phyloP scores from a whole-genome alignment of 2,888 invertebrate genomes.

The Tholera decimalis region DNA sequence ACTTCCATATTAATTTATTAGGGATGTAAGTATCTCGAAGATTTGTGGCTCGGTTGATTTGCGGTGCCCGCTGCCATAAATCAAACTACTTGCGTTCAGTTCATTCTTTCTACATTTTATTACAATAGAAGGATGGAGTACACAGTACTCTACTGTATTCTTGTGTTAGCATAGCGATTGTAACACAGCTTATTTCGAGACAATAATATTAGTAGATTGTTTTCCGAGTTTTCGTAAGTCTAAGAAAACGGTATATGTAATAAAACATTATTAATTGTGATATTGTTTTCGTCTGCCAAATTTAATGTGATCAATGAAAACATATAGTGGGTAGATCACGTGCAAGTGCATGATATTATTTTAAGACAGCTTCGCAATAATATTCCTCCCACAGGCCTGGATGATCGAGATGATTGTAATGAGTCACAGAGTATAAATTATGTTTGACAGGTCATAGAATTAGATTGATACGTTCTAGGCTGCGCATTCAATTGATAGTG shows the following conservation, averaged over 20 bases:
- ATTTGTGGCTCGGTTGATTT: constrained; percentile 70
- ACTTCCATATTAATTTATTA: constrained; percentile 81
- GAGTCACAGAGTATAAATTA: constrained; percentile 79
- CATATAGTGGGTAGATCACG: constrained; percentile 52
- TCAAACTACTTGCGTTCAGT: constrained; percentile 57
- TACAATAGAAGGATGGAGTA: constrained; percentile 32
- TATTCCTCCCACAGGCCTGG: constrained; percentile 48
- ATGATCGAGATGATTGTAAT: constrained; percentile 64
- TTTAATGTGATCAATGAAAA: constrained; percentile 53
- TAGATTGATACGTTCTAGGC: constrained; percentile 86
- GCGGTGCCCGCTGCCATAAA: constrained; percentile 64
- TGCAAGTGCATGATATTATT: constrained; percentile 51
- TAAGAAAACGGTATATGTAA: constrained; percentile 38
- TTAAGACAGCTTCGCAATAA: constrained; percentile 56
- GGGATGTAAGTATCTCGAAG: constrained; percentile 69
- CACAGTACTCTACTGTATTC: constrained; percentile 26
- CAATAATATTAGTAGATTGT: constrained; percentile 30
- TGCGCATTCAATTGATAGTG: constrained; percentile 85
- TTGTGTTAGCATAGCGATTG: constrained; percentile 39
- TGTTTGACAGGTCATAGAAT: constrained; percentile 84
- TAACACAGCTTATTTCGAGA: constrained; percentile 37
- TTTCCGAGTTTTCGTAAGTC: constrained; percentile 31
- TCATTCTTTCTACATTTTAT: constrained; percentile 55
- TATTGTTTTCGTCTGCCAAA: constrained; percentile 54
- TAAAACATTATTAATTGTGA: constrained; percentile 46